A percentile compares a stretch with the other conserved stretches of the same genome.
phyloP scores from a whole-genome alignment of 1,140 invertebrate species.

The Hycleus phaleratus region DNA sequence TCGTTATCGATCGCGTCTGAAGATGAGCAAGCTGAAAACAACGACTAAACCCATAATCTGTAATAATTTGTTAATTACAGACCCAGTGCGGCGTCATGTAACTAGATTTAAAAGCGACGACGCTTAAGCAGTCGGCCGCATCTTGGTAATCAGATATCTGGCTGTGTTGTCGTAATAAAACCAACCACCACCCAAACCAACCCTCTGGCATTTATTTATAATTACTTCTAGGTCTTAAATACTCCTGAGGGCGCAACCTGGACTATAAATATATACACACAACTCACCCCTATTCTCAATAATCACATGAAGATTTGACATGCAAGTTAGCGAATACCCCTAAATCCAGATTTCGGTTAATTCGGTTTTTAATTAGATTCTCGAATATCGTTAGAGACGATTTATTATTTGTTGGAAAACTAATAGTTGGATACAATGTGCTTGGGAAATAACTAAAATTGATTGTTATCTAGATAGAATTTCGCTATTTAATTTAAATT shows the following conservation, averaged over 20 bases:
- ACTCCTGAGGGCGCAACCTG: slow-evolving; percentile 22
- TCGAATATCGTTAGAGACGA: too few species aligned
- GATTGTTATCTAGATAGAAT: too few species aligned
- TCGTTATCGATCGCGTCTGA: too few species aligned
- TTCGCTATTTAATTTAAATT: too few species aligned
- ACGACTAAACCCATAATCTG: slow-evolving; percentile 5
- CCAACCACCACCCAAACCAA: too few species aligned
- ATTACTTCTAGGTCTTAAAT: slow-evolving; percentile 35
- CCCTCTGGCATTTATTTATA: slow-evolving; percentile 36
- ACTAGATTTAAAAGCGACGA: slow-evolving; percentile 23
- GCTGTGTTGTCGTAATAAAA: slow-evolving; percentile 5
- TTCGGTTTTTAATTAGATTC: background rate
- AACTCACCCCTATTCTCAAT: too few species aligned
- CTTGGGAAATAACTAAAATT: background rate
- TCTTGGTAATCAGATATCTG: slow-evolving; percentile 35
- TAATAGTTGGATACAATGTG: background rate
- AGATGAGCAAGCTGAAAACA: too few species aligned
- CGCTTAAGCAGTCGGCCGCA: slow-evolving; percentile 29
- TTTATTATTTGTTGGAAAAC: background rate
- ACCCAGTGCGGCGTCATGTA: slow-evolving; percentile 19
- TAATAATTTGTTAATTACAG: slow-evolving; percentile 25
- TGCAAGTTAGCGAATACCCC: background rate
- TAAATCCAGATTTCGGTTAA: slow-evolving; percentile 9
- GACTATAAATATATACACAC: background rate
- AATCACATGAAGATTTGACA: too few species aligned